Evolutionary conservation across 2,113 vertebrate genomes (phyloP).

Genomic region (Paramormyrops kingsleyae): DNA sequence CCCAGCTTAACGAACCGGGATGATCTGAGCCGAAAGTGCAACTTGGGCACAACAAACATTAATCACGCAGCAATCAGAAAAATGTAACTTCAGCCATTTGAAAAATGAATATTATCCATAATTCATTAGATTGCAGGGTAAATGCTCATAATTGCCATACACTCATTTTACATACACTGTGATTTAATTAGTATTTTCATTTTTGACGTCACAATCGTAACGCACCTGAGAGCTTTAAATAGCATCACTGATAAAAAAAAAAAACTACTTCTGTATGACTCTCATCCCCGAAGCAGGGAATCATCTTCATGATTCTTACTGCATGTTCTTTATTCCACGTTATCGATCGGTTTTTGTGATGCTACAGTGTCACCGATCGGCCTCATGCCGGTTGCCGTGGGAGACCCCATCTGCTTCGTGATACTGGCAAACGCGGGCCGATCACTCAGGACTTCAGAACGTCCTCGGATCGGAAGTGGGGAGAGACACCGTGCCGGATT

Average conservation of each 20-base stretch:
- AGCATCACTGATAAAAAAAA: background rate
- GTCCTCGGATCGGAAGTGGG: background rate
- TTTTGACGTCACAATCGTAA: background rate
- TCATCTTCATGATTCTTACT: background rate
- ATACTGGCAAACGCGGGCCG: background rate
- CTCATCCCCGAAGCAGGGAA: background rate
- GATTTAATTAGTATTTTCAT: background rate
- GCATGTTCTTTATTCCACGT: background rate
- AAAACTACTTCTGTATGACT: background rate
- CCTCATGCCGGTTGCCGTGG: background rate
- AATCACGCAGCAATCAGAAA: slow-evolving; percentile 27
- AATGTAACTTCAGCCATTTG: background rate
- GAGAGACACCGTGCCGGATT: background rate
- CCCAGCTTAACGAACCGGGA: slow-evolving; percentile 34
- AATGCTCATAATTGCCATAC: slow-evolving; percentile 4
- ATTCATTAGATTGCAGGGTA: slow-evolving; percentile 20
- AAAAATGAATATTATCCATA: slow-evolving; percentile 21
- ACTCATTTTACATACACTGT: background rate
- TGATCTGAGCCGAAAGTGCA: slow-evolving; percentile 25
- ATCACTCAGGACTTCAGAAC: background rate
- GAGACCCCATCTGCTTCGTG: background rate
- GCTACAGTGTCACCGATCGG: background rate
- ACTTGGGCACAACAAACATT: slow-evolving; percentile 18
- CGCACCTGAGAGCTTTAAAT: background rate
- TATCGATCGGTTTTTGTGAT: background rate